phyloP scores from a whole-genome alignment of 2,888 invertebrate species.

The Drepana falcataria region DNA sequence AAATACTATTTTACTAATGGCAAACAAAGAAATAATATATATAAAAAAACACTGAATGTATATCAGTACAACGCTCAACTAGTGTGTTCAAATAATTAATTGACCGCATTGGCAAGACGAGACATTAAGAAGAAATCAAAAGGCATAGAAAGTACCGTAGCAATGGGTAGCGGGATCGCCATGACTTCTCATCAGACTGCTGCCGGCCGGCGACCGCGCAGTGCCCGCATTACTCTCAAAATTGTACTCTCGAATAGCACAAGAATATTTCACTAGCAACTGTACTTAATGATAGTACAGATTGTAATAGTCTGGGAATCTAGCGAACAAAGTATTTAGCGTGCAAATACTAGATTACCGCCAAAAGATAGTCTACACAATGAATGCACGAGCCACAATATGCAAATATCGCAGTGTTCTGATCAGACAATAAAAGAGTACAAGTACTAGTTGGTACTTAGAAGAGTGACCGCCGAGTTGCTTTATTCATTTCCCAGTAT shows the following conservation, averaged over 20 bases:
- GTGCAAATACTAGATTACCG: slow-evolving; percentile 60
- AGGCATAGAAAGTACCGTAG: slow-evolving; percentile 71
- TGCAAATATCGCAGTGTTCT: slow-evolving; percentile 46
- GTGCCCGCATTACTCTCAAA: slow-evolving; percentile 47
- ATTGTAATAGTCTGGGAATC: slow-evolving; percentile 71
- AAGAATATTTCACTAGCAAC: slow-evolving; percentile 65
- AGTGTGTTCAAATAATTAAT: slow-evolving; percentile 58
- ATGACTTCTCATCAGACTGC: slow-evolving; percentile 58
- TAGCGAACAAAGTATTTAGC: slow-evolving; percentile 53
- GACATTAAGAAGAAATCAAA: slow-evolving; percentile 66
- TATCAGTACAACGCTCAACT: slow-evolving; percentile 25
- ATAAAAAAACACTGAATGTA: no score
- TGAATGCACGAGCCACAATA: slow-evolving; percentile 53
- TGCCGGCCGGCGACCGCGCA: slow-evolving; percentile 14
- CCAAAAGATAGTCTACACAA: slow-evolving; percentile 67
- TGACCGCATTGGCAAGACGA: slow-evolving; percentile 62
- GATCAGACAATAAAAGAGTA: not conserved
- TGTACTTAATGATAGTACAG: slow-evolving; percentile 66
- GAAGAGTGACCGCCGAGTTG: slow-evolving; percentile 43
- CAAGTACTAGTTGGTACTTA: slow-evolving; percentile 15
- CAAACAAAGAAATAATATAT: no score
- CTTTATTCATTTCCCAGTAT: slow-evolving; percentile 48
- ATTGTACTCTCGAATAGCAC: slow-evolving; percentile 66
- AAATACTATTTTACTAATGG: no score
- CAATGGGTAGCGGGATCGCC: slow-evolving; percentile 66